Base-by-base conservation (phyloP, 2,113 vertebrate species). In the Sakesphorus luctuosus region DNA sequence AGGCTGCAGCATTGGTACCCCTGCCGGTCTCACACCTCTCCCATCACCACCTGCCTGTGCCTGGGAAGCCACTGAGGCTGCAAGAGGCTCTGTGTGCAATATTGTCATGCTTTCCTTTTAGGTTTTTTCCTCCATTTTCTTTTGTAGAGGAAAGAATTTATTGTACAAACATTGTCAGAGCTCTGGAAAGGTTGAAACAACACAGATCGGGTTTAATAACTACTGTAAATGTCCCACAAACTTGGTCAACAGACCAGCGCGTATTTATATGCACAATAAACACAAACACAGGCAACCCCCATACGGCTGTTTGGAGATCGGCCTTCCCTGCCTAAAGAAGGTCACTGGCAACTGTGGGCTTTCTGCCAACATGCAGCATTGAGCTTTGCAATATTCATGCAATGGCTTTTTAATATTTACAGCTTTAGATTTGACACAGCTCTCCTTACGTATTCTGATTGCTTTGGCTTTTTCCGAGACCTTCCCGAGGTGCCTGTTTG, bases 311-410 rank as follows among this genome's bases (percentile, higher is more conserved):
- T 90, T 87, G 73, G 93, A 95, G 92, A 92, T 92, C 13, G 4
- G 93, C 83, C 94, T 94, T 93, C 86, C 92, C 80, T 95, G 92
- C 76, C 90, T 5, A 13, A 84, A 78, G 90, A 96, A 96, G 90
- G 96, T 95, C 93, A 82, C 86, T 84, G 85, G 90, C 90, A 94
- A 67, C 82, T 44, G 85, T 80, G 69, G 92, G 94, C 92, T 92
- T 81, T 28, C 95, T 96, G 96, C 96, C 92, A 93, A 82, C 73
- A 11, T 21, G 69, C 77, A 94, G 90, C 80, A 88, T 94, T 96
- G 81, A 94, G 92, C 92, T 95, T 94, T 97, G 93, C 94, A 96
- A 94, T 97, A 95, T 93, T 96, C 88, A 95, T 95, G 83, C 11
- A 4, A 84, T 53, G 58, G 90, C 65, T 81, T 95, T 96, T 96